A percentile compares a stretch with the other conserved stretches of the same genome.
These are phyloP conservation scores for Athrips mouffetella DNA, from an alignment of 2,888 invertebrate species.

Conservation along the genomic window DNA sequence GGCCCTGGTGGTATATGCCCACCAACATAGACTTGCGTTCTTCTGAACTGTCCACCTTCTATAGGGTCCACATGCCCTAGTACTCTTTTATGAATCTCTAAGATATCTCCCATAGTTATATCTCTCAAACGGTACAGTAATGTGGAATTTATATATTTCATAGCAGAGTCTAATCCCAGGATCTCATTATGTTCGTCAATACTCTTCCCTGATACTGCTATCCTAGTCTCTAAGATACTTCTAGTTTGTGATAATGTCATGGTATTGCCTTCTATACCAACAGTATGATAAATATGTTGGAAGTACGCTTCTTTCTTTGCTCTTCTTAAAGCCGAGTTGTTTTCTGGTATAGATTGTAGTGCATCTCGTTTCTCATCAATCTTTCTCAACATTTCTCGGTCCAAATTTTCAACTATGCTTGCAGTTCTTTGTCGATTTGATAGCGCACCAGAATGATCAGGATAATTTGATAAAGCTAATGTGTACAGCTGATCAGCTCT, in stretches of 20 bases:
- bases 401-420: constrained; percentile 92
- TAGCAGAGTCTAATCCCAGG: constrained; percentile 94
- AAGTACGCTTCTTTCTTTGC: constrained; percentile 97
- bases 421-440: constrained; percentile 90
- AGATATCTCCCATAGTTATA: constrained; percentile 90
- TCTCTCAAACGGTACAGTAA: constrained; percentile 86
- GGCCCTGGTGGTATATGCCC: constrained; percentile 96
- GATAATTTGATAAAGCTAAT: constrained; percentile 89
- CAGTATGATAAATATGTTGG: constrained; percentile 97
- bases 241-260: constrained; percentile 95
- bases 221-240: constrained; percentile 91
- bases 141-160: constrained; percentile 94
- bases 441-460: constrained; percentile 88
- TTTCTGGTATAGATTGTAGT: constrained; percentile 88
- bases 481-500: constrained; percentile 94
- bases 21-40: constrained; percentile 95
- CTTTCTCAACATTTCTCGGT: constrained; percentile 85
- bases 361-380: constrained; percentile 92
- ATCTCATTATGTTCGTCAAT: constrained; percentile 98
- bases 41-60: constrained; percentile 92
- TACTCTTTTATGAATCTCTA: constrained; percentile 95
- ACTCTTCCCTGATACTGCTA: constrained; percentile 90
- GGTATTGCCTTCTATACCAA: constrained; percentile 98
- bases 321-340: constrained; percentile 87
- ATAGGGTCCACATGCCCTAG: constrained; percentile 96